phyloP scores from a whole-genome alignment of 2,797 vertebrate species.

The Trichosurus vulpecula region DNA sequence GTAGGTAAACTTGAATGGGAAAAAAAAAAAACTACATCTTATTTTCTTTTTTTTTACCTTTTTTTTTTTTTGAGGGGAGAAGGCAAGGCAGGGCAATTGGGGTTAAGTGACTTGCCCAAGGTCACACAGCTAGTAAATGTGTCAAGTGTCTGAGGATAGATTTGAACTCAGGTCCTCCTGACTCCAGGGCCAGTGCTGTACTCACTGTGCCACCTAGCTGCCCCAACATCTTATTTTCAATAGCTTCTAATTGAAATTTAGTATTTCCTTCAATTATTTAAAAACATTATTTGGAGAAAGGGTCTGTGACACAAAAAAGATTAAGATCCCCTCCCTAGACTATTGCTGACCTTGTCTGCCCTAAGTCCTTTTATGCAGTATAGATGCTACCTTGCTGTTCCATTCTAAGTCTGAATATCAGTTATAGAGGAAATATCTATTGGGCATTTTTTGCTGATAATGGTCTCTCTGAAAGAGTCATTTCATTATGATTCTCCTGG shows the following conservation, averaged over 20 bases:
- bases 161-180: no score
- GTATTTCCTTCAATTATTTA: not conserved
- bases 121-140: no score
- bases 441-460: not conserved
- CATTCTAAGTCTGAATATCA: not conserved
- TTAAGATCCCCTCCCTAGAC: not conserved
- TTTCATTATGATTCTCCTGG: not conserved
- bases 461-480: not conserved
- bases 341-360: not conserved
- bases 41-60: no score
- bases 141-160: no score
- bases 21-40: no score
- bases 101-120: no score
- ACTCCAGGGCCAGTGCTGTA: no score
- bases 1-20: not conserved
- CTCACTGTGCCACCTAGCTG: no score
- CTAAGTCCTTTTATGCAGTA: not conserved
- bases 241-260: not conserved
- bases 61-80: no score
- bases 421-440: not conserved
- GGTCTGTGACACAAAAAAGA: not conserved
- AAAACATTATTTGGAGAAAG: not conserved
- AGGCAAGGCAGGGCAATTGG: no score
- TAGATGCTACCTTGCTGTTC: not conserved
- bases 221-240: not conserved